phyloP scores from a whole-genome alignment of 1,140 invertebrate genomes.

The Drosophila erecta region DNA sequence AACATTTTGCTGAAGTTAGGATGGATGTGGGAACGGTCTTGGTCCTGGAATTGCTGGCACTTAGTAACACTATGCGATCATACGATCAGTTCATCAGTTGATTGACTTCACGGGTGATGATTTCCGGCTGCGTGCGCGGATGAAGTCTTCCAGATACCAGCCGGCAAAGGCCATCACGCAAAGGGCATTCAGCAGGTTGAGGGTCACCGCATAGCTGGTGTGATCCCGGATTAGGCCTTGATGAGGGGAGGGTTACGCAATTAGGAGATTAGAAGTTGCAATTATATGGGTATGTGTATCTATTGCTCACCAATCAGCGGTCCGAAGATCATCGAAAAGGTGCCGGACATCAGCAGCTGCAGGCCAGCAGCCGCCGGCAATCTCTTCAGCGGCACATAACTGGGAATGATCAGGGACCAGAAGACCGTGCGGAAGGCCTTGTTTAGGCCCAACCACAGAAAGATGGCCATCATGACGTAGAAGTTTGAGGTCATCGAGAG shows the following conservation, averaged over 20 bases:
- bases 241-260: slow-evolving; percentile 34
- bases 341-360: slow-evolving; percentile 87
- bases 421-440: slow-evolving; percentile 89
- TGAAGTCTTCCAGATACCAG: slow-evolving; percentile 73
- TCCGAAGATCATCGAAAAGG: slow-evolving; percentile 86
- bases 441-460: slow-evolving; percentile 87
- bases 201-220: slow-evolving; percentile 86
- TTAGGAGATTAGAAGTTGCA: background rate
- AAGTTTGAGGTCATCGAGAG: slow-evolving; percentile 85
- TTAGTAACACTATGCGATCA: slow-evolving; percentile 1
- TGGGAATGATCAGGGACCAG: slow-evolving; percentile 88
- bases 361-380: slow-evolving; percentile 88
- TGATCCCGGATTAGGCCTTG: slow-evolving; percentile 87
- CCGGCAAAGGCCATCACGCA: slow-evolving; percentile 65
- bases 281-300: background rate
- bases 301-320: slow-evolving; percentile 86
- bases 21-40: slow-evolving; percentile 9
- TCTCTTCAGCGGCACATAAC: slow-evolving; percentile 87
- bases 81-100: too few species aligned
- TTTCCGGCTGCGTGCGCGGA: slow-evolving; percentile 55
- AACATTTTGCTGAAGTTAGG: slow-evolving; percentile 56
- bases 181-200: slow-evolving; percentile 87
- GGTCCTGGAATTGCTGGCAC: slow-evolving; percentile 3
- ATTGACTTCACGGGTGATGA: slow-evolving; percentile 31
- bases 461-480: slow-evolving; percentile 84